Conservation (phyloP, 2,797 vertebrate species). For the Megaceryle alcyon region DNA sequence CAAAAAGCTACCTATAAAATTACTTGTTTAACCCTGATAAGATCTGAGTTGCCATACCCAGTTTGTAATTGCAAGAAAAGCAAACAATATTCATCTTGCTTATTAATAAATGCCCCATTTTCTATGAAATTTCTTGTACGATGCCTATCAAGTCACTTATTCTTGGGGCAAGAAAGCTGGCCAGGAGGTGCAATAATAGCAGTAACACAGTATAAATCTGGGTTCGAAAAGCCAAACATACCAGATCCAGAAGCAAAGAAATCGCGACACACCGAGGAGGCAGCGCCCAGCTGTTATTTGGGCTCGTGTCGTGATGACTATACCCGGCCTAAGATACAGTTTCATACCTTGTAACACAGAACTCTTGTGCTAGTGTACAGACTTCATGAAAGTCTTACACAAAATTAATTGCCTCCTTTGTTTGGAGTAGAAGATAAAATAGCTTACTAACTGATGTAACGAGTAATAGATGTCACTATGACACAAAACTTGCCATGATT, state of each 20-base stretch:
- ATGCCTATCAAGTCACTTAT: conserved; percentile 49
- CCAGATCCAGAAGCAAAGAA: conserved; percentile 37
- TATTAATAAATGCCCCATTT: conserved; percentile 56
- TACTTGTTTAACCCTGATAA: conserved; percentile 65
- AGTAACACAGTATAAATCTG: conserved; percentile 59
- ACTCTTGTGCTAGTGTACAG: conserved; percentile 67
- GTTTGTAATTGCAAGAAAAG: conserved; percentile 72
- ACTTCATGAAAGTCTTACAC: conserved; percentile 67
- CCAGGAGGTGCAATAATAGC: conserved; percentile 23
- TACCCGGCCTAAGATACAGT: conserved; percentile 53
- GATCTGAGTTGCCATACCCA: conserved; percentile 66
- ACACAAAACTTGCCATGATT: conserved; percentile 76
- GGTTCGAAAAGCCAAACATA: conserved; percentile 10
- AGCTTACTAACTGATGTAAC: conserved; percentile 87
- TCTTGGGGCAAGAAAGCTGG: conserved; percentile 53
- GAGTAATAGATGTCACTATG: conserved; percentile 74
- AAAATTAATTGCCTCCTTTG: conserved; percentile 56
- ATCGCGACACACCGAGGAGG: background rate
- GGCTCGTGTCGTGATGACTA: conserved; percentile 1
- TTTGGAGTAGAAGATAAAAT: conserved; percentile 74
- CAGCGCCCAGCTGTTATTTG: conserved; percentile 2
- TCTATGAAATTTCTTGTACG: background rate
- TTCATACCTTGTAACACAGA: conserved; percentile 54
- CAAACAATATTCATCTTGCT: conserved; percentile 66
- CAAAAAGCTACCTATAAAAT: conserved; percentile 63